Base-by-base conservation (phyloP, 2,113 vertebrate genomes). In the Rallus limicola region DNA sequence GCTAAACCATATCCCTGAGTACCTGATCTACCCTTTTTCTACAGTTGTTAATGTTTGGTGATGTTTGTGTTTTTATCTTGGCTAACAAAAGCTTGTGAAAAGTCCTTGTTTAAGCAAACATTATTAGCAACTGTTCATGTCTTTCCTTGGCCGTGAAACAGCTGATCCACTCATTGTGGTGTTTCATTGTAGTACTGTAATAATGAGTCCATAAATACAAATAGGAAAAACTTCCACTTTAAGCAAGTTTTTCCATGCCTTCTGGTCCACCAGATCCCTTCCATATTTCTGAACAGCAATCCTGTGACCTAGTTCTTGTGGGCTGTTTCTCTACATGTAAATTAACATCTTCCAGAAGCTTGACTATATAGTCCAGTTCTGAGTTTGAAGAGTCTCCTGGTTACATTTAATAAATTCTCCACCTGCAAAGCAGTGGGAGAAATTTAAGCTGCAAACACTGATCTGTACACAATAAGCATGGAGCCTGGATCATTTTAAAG, bases 171-270 rank as follows among this genome's bases (percentile, higher is more conserved):
- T 93, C 78, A 34, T 67, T 91, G 82, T 96, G 52, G 29, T 96
- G 71, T 90, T 94, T 88, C 46, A 28, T 94, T 78, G 5, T 60
- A 63, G 56, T 81, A 23, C 29, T 88, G 53, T 89, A 64, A 29
- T 92, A 86, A 65, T 5, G 11, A 70, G 29, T 87, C 71, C 31
- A 33, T 93, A 77, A 46, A 77, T 46, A 28, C 59, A 85, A 50
- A 58, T 36, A 40, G 56, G 90, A 90, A 94, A 93, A 93, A 90
- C 94, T 96, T 97, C 6, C 0, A 10, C 74, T 86, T 88, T 70
- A 56, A 81, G 79, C 42, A 93, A 95, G 87, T 90, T 97, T 97
- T 96, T 94, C 92, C 33, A 2, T 67, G 46, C 63, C 46, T 74
- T 91, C 70, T 88, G 42, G 63, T 50, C 68, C 74, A 62, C 38